Evolutionary conservation across 2,888 invertebrate species (phyloP).

Genomic region (Alsophila aescularia): DNA sequence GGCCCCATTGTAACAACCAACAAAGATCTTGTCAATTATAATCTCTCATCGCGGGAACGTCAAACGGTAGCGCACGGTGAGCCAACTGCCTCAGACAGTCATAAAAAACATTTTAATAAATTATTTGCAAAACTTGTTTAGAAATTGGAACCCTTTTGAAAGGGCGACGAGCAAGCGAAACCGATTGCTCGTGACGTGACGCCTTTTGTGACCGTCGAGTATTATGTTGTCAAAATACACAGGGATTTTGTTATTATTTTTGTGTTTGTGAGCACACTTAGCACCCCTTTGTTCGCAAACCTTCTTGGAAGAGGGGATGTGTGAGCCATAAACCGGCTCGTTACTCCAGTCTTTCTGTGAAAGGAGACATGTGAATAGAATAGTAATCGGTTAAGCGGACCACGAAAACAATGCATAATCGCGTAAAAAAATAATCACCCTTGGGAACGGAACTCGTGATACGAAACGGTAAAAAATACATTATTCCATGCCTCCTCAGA

Average conservation of each 20-base stretch:
- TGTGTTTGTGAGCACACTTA: conserved; percentile 83
- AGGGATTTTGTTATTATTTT: conserved; percentile 84
- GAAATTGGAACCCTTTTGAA: conserved; percentile 71
- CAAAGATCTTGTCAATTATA: conserved; percentile 84
- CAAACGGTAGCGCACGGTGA: conserved; percentile 77
- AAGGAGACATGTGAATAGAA: conserved; percentile 74
- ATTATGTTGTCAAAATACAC: conserved; percentile 85
- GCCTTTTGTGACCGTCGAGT: conserved; percentile 80
- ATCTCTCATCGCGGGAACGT: conserved; percentile 76
- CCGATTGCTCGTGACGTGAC: conserved; percentile 82
- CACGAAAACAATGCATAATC: conserved; percentile 64
- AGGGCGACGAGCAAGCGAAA: conserved; percentile 78
- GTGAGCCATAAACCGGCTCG: conserved; percentile 66
- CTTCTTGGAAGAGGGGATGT: conserved; percentile 77
- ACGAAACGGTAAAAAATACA: conserved; percentile 53
- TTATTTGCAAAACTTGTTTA: conserved; percentile 81
- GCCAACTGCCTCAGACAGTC: conserved; percentile 56
- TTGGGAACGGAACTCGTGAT: conserved; percentile 45
- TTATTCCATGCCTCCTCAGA: conserved; percentile 56
- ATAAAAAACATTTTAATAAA: conserved; percentile 75
- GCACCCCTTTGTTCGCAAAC: conserved; percentile 76
- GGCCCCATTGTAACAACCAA: conserved; percentile 74
- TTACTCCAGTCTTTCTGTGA: conserved; percentile 72
- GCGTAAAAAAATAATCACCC: conserved; percentile 40
- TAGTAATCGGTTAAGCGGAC: conserved; percentile 63